Conservation (phyloP, 2,113 vertebrate species). For the Terrapene triunguis region DNA sequence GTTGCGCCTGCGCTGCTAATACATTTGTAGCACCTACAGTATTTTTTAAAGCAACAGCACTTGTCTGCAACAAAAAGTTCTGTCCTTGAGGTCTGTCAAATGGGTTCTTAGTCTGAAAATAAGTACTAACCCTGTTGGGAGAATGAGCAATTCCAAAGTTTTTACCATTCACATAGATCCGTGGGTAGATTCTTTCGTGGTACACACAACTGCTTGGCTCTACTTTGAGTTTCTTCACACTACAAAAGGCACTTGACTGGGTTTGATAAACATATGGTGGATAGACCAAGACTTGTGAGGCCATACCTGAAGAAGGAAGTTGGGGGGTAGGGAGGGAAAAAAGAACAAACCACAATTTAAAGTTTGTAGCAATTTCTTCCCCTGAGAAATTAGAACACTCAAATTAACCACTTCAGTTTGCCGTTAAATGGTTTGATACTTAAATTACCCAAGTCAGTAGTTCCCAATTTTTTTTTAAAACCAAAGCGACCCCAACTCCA, state of each 20-base stretch:
- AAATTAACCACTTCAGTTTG: fast-evolving
- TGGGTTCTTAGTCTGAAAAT: slow-evolving; percentile 90
- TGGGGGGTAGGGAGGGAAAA: background rate
- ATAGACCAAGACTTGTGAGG: slow-evolving; percentile 99
- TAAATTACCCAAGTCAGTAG: background rate
- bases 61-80: slow-evolving; percentile 87
- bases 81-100: slow-evolving; percentile 85
- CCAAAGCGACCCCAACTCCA: too few species aligned
- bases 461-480: too few species aligned
- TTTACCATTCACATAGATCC: slow-evolving; percentile 95
- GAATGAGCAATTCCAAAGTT: slow-evolving; percentile 90
- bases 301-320: slow-evolving; percentile 90
- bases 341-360: background rate
- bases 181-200: slow-evolving; percentile 93
- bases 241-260: slow-evolving; percentile 99
- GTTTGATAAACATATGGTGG: slow-evolving; percentile 99
- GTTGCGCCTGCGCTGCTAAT: slow-evolving; percentile 77
- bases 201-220: slow-evolving; percentile 97
- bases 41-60: slow-evolving; percentile 89
- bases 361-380: background rate
- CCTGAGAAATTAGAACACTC: background rate
- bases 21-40: slow-evolving; percentile 87
- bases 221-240: slow-evolving; percentile 99
- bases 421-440: fast-evolving
- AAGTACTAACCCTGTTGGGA: slow-evolving; percentile 86